These are phyloP conservation scores for Dryadula phaetusa DNA, from an alignment of 2,888 invertebrate species.

Conservation along the genomic window DNA sequence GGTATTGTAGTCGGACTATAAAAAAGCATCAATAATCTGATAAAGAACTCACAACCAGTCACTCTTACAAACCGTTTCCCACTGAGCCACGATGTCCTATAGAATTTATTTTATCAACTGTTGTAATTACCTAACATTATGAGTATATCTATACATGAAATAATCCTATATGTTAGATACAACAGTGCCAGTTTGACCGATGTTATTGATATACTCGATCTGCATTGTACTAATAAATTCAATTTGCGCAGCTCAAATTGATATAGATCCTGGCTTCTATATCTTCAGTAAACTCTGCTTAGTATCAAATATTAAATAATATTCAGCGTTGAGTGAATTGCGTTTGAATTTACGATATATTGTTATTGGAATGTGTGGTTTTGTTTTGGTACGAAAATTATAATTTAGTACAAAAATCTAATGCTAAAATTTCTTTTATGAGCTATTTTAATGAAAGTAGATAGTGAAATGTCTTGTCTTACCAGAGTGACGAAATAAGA, in stretches of 20 bases:
- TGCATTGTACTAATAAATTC: conserved; percentile 30
- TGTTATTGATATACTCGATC: conserved; percentile 27
- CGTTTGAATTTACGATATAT: not conserved
- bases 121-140: not conserved
- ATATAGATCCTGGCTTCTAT: conserved; percentile 20
- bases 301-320: not conserved
- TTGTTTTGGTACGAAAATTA: too few relatives aligned
- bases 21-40: too few relatives aligned
- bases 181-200: conserved; percentile 10
- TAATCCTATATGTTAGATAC: conserved; percentile 14
- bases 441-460: too few relatives aligned
- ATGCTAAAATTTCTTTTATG: too few relatives aligned
- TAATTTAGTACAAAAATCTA: too few relatives aligned
- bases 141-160: not conserved
- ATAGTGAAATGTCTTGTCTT: too few relatives aligned
- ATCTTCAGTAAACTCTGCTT: conserved; percentile 1
- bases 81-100: too few relatives aligned
- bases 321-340: not conserved
- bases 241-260: conserved; percentile 23
- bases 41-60: too few relatives aligned
- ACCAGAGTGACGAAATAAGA: too few relatives aligned
- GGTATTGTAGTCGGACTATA: too few relatives aligned
- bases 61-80: too few relatives aligned
- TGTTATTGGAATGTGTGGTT: too few relatives aligned
- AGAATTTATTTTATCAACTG: not conserved